Conservation (phyloP, 2,888 invertebrate species). For the Pyrgus malvae region DNA sequence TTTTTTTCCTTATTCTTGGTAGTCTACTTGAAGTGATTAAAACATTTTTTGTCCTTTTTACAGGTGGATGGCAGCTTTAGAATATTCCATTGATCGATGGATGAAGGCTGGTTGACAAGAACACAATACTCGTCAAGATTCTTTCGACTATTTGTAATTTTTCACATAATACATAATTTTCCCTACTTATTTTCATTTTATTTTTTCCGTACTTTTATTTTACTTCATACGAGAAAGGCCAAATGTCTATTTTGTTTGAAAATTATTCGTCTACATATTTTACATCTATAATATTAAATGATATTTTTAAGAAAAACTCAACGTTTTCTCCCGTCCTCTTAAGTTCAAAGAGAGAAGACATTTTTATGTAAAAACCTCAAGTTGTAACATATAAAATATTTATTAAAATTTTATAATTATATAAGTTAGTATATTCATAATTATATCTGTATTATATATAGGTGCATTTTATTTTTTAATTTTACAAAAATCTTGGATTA, state of each 20-base stretch:
- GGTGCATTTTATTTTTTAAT: no score
- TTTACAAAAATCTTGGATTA: no score
- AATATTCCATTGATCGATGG: constrained; percentile 97
- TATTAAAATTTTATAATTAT: neutral
- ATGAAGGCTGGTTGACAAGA: constrained; percentile 87
- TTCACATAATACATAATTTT: constrained; percentile 33
- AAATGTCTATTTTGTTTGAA: neutral
- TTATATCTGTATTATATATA: no score
- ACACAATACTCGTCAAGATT: constrained; percentile 49
- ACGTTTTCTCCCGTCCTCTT: neutral
- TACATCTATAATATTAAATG: no score
- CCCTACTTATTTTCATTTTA: constrained; percentile 35
- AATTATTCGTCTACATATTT: no score
- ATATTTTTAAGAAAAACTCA: neutral
- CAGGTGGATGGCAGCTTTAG: constrained; percentile 96
- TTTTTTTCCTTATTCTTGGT: no score
- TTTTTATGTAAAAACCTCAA: neutral
- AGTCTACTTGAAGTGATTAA: no score
- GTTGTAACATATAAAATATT: neutral
- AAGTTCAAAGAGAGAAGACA: neutral
- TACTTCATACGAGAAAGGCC: constrained; percentile 25
- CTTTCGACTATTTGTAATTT: constrained; percentile 63
- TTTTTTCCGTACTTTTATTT: constrained; percentile 28
- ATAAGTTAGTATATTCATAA: no score
- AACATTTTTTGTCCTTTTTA: constrained; percentile 45